Evolutionary conservation across 1,140 invertebrate genomes (phyloP).

Genomic region (Elysia chlorotica): DNA sequence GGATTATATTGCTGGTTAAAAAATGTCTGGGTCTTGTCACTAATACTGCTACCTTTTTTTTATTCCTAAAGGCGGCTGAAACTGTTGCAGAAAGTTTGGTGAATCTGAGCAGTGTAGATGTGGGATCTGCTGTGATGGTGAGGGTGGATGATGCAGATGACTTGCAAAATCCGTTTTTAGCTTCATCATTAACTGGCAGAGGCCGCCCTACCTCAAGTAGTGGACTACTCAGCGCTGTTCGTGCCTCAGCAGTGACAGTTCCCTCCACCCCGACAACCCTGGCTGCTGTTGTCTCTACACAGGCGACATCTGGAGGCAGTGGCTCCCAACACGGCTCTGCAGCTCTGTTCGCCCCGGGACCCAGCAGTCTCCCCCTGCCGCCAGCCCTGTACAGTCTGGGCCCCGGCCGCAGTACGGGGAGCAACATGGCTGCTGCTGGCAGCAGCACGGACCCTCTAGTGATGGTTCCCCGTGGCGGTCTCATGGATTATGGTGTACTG

Average conservation of each 20-base stretch:
- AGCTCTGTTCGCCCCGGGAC: neutral
- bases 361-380: neutral
- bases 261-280: neutral
- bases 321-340: neutral
- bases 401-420: conserved; percentile 7
- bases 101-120: conserved; percentile 73
- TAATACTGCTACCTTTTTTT: conserved; percentile 1
- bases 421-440: neutral
- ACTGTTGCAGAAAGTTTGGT: conserved; percentile 87
- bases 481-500: conserved; percentile 19
- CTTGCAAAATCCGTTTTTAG: too few species aligned
- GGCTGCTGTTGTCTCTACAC: too few species aligned
- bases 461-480: conserved; percentile 34
- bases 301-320: too few species aligned
- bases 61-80: conserved; percentile 75
- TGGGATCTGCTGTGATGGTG: conserved; percentile 45
- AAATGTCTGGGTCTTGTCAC: too few species aligned
- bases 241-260: conserved; percentile 17
- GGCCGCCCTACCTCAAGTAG: too few species aligned
- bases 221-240: too few species aligned
- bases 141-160: conserved; percentile 54
- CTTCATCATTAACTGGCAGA: too few species aligned
- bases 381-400: neutral
- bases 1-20: too few species aligned
- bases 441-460: conserved; percentile 34